Conservation (phyloP, 1,140 invertebrate species). For the Metaphire vulgaris region DNA sequence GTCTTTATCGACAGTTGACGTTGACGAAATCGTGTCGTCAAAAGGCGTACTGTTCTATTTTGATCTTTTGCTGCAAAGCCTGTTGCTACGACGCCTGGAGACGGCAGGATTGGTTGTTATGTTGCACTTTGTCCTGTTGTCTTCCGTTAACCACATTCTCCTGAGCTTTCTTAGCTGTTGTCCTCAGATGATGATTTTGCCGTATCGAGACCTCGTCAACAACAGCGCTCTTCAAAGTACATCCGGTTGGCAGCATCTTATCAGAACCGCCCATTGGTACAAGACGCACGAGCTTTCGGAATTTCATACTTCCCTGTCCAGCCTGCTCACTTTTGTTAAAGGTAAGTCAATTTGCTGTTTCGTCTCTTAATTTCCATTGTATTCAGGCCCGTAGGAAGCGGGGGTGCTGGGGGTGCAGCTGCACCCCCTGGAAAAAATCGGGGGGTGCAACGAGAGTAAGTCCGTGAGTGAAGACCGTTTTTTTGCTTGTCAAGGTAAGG, state of each 20-base stretch:
- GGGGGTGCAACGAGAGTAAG: no score
- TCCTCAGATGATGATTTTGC: neutral
- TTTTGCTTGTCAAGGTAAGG: no score
- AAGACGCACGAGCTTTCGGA: neutral
- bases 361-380: no score
- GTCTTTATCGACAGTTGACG: neutral
- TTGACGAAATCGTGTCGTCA: neutral
- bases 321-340: neutral
- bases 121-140: neutral
- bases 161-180: neutral
- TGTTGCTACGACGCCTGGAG: neutral
- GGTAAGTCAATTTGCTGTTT: no score
- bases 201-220: neutral
- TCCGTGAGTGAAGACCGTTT: no score
- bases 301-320: neutral
- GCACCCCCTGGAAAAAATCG: no score
- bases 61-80: neutral
- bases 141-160: neutral
- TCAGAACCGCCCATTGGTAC: neutral
- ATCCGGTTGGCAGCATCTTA: neutral
- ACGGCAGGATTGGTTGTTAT: neutral
- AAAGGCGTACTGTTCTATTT: neutral
- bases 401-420: no score
- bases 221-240: neutral
- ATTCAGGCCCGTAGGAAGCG: no score